Evolutionary conservation across 2,888 invertebrate species (phyloP), one percentile per base, ranked within the genome.

Genomic region (Chalcis sispes): DNA sequence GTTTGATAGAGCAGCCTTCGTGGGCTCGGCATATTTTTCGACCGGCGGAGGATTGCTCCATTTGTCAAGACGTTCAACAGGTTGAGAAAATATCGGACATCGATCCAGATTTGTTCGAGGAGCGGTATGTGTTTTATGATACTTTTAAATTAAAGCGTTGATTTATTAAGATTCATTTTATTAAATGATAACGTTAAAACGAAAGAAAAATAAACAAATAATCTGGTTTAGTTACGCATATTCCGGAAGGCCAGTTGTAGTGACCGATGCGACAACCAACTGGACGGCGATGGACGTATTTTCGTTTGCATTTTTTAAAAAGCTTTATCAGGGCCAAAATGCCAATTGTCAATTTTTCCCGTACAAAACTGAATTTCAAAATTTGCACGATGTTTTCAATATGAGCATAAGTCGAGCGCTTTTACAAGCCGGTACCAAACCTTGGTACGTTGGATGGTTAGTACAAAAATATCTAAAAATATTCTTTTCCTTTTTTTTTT

Each of bases 331-430:
- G 36, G 91, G 81, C 0, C 82, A 82, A 66, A 76, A 82, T 7
- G 85, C 83, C 69, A 93, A 94, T 80, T 98, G 98, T 82, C 98
- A 98, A 88, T 98, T 97, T 89, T 96, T 98, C 86, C 96, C 98
- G 0, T 98, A 98, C 89, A 93, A 95, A 89, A 97, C 97, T 0
- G 95, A 95, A 42, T 95, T 98, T 83, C 90, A 89, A 36, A 93
- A 92, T 58, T 90, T 98, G 0, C 90, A 91, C 62, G 95, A 98
- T 78, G 97, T 96, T 0, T 93, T 98, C 79, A 91, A 91, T 69
- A 97, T 98, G 96, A 92, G 93, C 36, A 89, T 89, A 8, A 91
- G 91, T 5, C 90, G 97, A 74, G 94, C 96, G 0, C 90, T 91
- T 67, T 88, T 94, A 79, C 90, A 90, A 40, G 90, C 91, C 10